phyloP scores from a whole-genome alignment of 2,113 vertebrate genomes.

The Azemiops feae region DNA sequence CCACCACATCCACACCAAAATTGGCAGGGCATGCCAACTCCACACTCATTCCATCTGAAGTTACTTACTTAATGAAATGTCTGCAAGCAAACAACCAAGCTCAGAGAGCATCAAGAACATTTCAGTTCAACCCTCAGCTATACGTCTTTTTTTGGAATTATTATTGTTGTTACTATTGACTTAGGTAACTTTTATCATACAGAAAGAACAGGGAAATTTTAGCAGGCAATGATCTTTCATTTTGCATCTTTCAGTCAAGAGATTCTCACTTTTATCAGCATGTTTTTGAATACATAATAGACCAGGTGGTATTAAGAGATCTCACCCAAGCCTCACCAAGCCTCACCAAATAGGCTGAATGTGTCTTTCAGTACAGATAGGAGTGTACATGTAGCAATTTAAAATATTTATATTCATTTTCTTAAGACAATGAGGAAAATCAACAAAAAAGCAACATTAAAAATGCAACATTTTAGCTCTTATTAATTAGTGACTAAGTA shows the following conservation, averaged over 20 bases:
- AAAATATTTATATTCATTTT: not conserved
- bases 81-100: not conserved
- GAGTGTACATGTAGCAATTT: not conserved
- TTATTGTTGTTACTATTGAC: not conserved
- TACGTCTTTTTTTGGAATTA: not conserved
- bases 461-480: not conserved
- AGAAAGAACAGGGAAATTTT: not conserved
- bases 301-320: not conserved
- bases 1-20: not conserved
- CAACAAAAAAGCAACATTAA: not conserved
- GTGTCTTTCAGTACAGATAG: not conserved
- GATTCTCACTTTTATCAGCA: not conserved
- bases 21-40: not conserved
- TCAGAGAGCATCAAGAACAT: not conserved
- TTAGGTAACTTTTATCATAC: not conserved
- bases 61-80: not conserved
- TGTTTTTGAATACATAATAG: not conserved
- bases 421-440: not conserved
- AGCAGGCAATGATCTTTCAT: not conserved
- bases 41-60: not conserved
- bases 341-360: not conserved
- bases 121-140: not conserved
- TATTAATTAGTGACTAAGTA: not conserved
- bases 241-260: not conserved
- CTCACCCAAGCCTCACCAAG: not conserved